Conservation (phyloP, 53 echinoderm and acorn worm species). For the Luidia sarsii region DNA sequence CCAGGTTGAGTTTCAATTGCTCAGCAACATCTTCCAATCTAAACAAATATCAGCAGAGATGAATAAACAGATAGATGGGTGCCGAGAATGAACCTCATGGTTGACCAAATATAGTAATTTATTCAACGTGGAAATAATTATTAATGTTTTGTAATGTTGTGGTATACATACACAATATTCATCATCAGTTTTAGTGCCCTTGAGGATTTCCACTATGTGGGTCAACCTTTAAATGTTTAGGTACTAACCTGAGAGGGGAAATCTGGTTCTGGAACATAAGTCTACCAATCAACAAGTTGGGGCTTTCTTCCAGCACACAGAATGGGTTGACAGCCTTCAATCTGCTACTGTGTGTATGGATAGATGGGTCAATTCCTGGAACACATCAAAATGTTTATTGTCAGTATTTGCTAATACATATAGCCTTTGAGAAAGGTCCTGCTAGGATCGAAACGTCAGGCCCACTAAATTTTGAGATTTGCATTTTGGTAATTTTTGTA, state of each 20-base stretch:
- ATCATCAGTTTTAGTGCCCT: too few species aligned
- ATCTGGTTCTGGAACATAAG: slow-evolving; percentile 95
- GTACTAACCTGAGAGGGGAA: slow-evolving; percentile 77
- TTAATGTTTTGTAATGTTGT: too few species aligned
- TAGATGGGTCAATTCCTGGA: slow-evolving; percentile 70
- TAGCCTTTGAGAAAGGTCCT: too few species aligned
- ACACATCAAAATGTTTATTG: background rate
- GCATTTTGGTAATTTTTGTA: too few species aligned
- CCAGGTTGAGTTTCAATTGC: slow-evolving; percentile 85
- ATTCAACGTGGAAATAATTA: too few species aligned
- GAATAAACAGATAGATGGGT: background rate
- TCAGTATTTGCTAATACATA: background rate
- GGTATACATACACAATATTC: too few species aligned
- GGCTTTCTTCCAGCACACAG: slow-evolving; percentile 81
- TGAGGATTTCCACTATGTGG: too few species aligned
- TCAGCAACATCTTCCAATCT: slow-evolving; percentile 89
- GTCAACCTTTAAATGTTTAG: too few species aligned
- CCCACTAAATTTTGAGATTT: too few species aligned
- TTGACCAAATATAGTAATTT: too few species aligned
- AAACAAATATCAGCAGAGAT: background rate
- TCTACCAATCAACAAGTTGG: slow-evolving; percentile 77
- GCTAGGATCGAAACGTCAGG: too few species aligned
- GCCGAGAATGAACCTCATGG: too few species aligned
- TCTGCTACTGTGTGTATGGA: slow-evolving; percentile 66
- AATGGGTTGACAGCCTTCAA: slow-evolving; percentile 82